Evolutionary conservation across 2,888 invertebrate species (phyloP), one percentile per base, ranked within the genome.

Genomic region (Hymenopus coronatus): DNA sequence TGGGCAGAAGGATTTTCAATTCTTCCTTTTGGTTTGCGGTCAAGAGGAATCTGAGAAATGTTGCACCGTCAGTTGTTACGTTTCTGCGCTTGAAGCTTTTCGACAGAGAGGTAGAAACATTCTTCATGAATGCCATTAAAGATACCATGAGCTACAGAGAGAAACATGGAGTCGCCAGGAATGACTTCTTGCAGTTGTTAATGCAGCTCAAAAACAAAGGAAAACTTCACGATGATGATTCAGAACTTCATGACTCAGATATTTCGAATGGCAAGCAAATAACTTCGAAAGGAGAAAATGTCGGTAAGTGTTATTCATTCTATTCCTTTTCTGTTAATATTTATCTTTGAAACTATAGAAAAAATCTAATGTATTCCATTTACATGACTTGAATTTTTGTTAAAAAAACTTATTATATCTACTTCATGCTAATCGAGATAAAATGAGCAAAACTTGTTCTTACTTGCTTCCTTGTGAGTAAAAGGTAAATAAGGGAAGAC

Each of bases 191-290:
- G 14, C 90, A 91, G 20, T 87, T 89, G 30, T 88, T 91, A 40
- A 89, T 91, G 40, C 84, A 90, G 83, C 88, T 91, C 28, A 90
- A 90, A 85, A 90, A 90, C 88, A 88, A 90, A 82, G 90, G 90
- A 4, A 84, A 54, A n/a, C 85, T 90, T 70, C 54, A 70, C 4
- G 54, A 70, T 6, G 54, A 70, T 70, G 54, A 20, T 2, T 3
- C 4, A 0, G 54, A 70, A 4, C 15, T 0, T 6, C 2, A 20
- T 4, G 54, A 25, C 25, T 6, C 2, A 6, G 20, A 20, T 20
- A 25, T 70, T 4, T 1, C 54, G 6, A 25, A 70, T 20, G 15
- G 4, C 54, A 54, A 54, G 15, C 14, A 54, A 3, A 6, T 20
- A 3, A 2, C 54, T 70, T 20, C 54, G 0, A 70, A 70, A 70